phyloP scores from a whole-genome alignment of 2,113 vertebrate genomes.

The Tretioscincus oriximinensis region DNA sequence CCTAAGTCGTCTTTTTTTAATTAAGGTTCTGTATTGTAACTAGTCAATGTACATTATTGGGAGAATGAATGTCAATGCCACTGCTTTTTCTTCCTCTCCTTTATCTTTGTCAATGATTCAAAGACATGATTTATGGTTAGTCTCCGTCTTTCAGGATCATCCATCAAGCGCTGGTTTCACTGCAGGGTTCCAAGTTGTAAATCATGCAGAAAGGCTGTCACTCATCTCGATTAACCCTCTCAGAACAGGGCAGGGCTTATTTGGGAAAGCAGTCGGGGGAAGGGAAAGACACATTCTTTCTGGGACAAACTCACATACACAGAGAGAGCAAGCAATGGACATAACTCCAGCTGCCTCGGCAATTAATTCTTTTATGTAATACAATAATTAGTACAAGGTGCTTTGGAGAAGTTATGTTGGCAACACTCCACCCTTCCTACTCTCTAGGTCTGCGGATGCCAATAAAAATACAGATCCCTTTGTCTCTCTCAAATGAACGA shows the following conservation, averaged over 20 bases:
- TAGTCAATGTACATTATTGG: conserved; percentile 99
- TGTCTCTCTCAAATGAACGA: neutral
- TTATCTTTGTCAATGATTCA: conserved; percentile 99
- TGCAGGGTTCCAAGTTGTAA: conserved; percentile 97
- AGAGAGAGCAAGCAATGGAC: conserved; percentile 30
- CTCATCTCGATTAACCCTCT: conserved; percentile 98
- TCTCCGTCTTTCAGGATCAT: conserved; percentile 99
- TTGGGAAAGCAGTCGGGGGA: conserved; percentile 6
- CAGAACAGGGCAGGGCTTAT: conserved; percentile 49
- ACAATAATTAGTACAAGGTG: conserved; percentile 45
- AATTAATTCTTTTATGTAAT: conserved; percentile 58
- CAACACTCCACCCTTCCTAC: conserved; percentile 25
- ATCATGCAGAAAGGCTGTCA: conserved; percentile 99
- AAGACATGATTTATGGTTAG: conserved; percentile 99
- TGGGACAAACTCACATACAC: neutral
- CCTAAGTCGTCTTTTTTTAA: conserved; percentile 88
- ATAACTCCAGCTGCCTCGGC: conserved; percentile 38
- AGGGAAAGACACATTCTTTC: conserved; percentile 13
- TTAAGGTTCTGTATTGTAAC: conserved; percentile 99
- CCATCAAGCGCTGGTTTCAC: conserved; percentile 97
- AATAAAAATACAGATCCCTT: conserved; percentile 31
- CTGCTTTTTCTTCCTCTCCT: conserved; percentile 96
- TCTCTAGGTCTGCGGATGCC: conserved; percentile 8
- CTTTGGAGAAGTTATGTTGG: conserved; percentile 33
- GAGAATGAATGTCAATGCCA: conserved; percentile 99